Conservation (phyloP, 2,113 vertebrate species). For the Anguilla rostrata region DNA sequence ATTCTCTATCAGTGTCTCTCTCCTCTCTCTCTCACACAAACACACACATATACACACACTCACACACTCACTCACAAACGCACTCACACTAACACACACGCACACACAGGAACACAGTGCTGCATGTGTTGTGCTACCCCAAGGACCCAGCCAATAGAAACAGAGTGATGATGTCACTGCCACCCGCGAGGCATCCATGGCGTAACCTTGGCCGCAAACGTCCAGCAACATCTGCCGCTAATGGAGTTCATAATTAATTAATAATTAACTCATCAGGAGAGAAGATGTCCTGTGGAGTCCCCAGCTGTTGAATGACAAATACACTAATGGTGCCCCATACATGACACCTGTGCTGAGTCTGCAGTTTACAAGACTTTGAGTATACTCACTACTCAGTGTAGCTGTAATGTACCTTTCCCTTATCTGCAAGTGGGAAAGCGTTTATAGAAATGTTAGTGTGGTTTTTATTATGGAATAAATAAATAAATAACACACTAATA, state of each 20-base stretch:
- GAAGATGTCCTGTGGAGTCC: constrained; percentile 54
- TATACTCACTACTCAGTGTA: neutral
- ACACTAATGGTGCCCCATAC: neutral
- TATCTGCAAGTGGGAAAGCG: neutral
- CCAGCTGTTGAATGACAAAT: constrained; percentile 51
- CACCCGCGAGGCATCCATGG: constrained; percentile 19
- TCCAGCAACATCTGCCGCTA: constrained; percentile 58
- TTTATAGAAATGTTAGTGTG: neutral
- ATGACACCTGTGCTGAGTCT: neutral
- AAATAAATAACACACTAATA: too few relatives aligned
- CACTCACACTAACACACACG: too few relatives aligned
- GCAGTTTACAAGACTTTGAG: neutral
- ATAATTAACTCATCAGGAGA: constrained; percentile 44
- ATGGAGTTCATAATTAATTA: constrained; percentile 53
- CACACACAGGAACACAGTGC: neutral
- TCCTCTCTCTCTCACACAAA: too few relatives aligned
- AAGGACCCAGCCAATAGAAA: neutral
- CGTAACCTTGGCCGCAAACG: neutral
- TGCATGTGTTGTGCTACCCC: too few relatives aligned
- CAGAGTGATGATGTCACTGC: constrained; percentile 2
- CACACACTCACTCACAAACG: neutral
- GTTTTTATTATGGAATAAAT: neutral
- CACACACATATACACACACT: too few relatives aligned
- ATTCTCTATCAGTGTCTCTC: too few relatives aligned
- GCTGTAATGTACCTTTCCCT: neutral